Percentiles rank a stretch among this genome's conserved stretches.
Evolutionary conservation across 2,797 vertebrate genomes (phyloP).

Genomic region (Acropternis orthonyx): DNA sequence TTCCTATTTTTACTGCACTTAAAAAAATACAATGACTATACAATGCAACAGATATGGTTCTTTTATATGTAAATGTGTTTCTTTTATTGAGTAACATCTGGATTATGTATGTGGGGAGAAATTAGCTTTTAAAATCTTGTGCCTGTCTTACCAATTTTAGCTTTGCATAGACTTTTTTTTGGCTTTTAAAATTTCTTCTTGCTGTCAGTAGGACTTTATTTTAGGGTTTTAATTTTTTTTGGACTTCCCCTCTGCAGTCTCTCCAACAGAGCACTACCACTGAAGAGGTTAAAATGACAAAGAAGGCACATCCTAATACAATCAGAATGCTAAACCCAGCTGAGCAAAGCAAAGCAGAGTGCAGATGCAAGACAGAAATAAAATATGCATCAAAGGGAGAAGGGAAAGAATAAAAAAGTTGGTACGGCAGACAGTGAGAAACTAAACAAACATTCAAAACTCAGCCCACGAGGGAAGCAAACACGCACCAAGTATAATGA

Average conservation of each 20-base stretch:
- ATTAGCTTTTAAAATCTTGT: not conserved
- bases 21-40: not conserved
- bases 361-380: slow-evolving; percentile 50
- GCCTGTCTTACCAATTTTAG: not conserved
- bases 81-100: not conserved
- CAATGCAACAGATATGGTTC: not conserved
- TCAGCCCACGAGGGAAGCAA: slow-evolving; percentile 42
- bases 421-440: slow-evolving; percentile 53
- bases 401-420: slow-evolving; percentile 58
- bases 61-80: not conserved
- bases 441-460: slow-evolving; percentile 54
- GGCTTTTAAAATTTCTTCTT: not conserved
- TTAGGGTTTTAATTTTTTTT: not conserved
- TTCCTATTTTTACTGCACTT: not conserved
- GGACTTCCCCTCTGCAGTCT: not conserved
- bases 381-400: slow-evolving; percentile 43
- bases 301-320: not conserved
- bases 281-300: slow-evolving; percentile 12
- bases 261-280: not conserved
- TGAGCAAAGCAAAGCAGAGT: slow-evolving; percentile 47
- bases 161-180: not conserved
- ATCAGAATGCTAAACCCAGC: slow-evolving; percentile 46
- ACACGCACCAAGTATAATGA: not conserved
- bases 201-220: not conserved
- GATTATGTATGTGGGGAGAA: not conserved